Base-by-base conservation (phyloP, 2,113 vertebrate genomes). In the Forbesichthys agassizii region DNA sequence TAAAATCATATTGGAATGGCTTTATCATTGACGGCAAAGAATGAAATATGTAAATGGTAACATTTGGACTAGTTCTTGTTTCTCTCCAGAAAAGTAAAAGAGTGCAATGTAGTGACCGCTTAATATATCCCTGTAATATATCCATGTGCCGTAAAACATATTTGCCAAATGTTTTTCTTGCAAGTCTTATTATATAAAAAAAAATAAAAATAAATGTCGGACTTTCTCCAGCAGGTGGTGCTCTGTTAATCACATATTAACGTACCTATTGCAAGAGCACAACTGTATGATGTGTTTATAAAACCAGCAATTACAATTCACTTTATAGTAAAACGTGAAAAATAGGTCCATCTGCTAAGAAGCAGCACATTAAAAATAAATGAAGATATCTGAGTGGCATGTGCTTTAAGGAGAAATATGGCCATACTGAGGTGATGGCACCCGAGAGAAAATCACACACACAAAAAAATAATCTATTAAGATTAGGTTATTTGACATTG, bases 271-370 rank as follows among this genome's bases (percentile, higher is more conserved):
- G 69, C 78, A 74, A 53, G 61, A 78, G 67, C 73, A 79, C 66
- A 49, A 36, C 18, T 33, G 56, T 51, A 65, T 8, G 56, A 11
- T 58, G 42, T 75, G 33, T 69, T 69, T 16, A 46, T 73, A 48
- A 51, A 46, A 61, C 74, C 46, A 48, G 61, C 63, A 12, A 70
- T 61, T 57, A 42, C 51, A 16, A 16, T 66, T 36, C 16, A 68
- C 55, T 80, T 65, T 47, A 73, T 12, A 7, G 9, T 11, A 52
- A 52, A 10, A 52, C 11, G 11, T 66, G 64, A 20, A 33, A 74
- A 75, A 85, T 82, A 88, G 89, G 87, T 91, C 88, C 89, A 74
- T 53, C 33, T 69, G 78, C 73, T 74, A 69, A 79, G 67, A 68
- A 75, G 69, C 47, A 78, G 62, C 72, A 59, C 75, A 47, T 73